phyloP scores from a whole-genome alignment of 2,888 invertebrate genomes.

The Drosophila ochracea region DNA sequence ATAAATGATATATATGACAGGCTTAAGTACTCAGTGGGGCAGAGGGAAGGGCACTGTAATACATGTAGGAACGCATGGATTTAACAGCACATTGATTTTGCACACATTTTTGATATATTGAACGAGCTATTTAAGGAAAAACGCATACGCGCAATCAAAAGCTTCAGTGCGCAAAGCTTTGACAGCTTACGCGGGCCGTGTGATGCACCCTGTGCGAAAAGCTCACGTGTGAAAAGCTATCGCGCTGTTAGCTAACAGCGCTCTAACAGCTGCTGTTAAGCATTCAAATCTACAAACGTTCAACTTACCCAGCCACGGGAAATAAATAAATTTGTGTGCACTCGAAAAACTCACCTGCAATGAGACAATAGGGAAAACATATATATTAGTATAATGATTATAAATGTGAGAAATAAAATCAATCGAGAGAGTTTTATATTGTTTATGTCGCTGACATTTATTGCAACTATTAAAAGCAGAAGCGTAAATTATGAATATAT shows the following conservation, averaged over 20 bases:
- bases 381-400: constrained; percentile 1
- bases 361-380: constrained; percentile 29
- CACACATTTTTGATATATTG: constrained; percentile 6
- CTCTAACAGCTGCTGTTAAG: constrained; percentile 43
- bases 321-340: neutral
- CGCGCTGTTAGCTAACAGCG: constrained; percentile 40
- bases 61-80: neutral
- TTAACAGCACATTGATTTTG: constrained; percentile 36
- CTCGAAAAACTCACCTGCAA: constrained; percentile 69
- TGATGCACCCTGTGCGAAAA: constrained; percentile 33
- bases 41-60: neutral
- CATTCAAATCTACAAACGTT: constrained; percentile 34
- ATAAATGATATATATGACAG: constrained; percentile 37
- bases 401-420: neutral
- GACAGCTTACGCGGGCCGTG: neutral
- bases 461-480: neutral
- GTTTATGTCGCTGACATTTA: too few relatives aligned
- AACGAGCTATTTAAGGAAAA: neutral
- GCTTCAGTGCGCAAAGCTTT: constrained; percentile 22
- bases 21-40: neutral
- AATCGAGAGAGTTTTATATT: neutral
- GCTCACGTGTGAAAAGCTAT: constrained; percentile 37
- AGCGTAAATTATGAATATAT: neutral
- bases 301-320: constrained; percentile 38
- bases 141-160: constrained; percentile 6